These are phyloP conservation scores for Periphyllus acericola DNA, from an alignment of 2,888 invertebrate genomes.

Conservation along the genomic window DNA sequence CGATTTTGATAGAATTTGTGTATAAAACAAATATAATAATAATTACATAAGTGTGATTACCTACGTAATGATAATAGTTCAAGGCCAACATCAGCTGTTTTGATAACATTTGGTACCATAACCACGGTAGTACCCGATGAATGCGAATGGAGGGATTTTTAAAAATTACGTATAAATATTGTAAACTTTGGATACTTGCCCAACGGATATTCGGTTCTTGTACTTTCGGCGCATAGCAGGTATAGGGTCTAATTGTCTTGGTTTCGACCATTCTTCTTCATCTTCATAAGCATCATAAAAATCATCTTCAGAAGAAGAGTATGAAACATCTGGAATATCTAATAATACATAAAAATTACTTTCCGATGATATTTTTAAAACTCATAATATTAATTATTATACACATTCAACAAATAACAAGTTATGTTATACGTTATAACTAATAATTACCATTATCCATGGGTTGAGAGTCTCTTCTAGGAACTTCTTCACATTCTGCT, in stretches of 20 bases:
- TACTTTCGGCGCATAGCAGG: constrained; percentile 55
- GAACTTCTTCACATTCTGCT: constrained; percentile 53
- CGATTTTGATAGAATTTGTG: constrained; percentile 33
- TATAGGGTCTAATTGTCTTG: constrained; percentile 33
- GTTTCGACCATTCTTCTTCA: constrained; percentile 66
- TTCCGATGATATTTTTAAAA: neutral
- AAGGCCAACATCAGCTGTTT: constrained; percentile 48
- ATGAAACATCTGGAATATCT: constrained; percentile 85
- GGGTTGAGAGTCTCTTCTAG: constrained; percentile 45
- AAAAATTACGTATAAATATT: neutral
- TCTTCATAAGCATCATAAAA: constrained; percentile 83
- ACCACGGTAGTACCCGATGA: neutral
- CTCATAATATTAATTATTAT: neutral
- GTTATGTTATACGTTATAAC: neutral
- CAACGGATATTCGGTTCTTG: constrained; percentile 35
- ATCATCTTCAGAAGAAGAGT: constrained; percentile 97
- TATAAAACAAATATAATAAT: constrained; percentile 35
- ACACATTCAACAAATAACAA: neutral
- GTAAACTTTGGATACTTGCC: constrained; percentile 6
- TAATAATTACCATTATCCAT: constrained; percentile 57
- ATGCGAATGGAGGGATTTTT: constrained; percentile 8
- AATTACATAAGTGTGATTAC: constrained; percentile 23
- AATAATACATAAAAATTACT: constrained; percentile 14
- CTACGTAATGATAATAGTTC: constrained; percentile 44
- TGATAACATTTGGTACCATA: neutral